A percentile compares a stretch with the other conserved stretches of the same genome.
Conservation (phyloP, 2,113 vertebrate genomes). For the Alouatta palliata region DNA sequence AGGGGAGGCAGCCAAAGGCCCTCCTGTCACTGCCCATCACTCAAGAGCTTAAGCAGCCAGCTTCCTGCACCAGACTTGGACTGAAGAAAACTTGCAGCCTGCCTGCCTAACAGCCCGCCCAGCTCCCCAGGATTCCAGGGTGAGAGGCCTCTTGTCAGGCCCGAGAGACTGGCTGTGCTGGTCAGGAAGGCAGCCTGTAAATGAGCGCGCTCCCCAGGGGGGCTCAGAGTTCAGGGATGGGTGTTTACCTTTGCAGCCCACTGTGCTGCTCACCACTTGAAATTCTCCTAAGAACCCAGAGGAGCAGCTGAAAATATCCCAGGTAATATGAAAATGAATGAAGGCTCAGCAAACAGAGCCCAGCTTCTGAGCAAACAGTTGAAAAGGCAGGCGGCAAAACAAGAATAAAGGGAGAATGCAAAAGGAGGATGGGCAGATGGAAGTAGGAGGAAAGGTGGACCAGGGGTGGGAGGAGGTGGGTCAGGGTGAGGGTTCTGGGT, state of each 20-base stretch:
- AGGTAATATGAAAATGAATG: conserved; percentile 78
- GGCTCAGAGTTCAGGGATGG: not conserved
- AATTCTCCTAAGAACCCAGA: conserved; percentile 76
- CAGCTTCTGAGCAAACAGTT: conserved; percentile 75
- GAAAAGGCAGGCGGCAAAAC: not conserved
- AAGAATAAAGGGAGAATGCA: not conserved
- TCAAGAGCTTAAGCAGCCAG: not conserved
- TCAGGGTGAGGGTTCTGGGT: not conserved
- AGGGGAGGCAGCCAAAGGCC: not conserved
- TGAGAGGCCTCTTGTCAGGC: not conserved
- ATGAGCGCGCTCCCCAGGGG: not conserved
- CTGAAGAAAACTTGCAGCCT: not conserved
- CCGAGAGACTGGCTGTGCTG: not conserved
- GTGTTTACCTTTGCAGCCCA: conserved; percentile 60
- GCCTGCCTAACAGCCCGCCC: not conserved
- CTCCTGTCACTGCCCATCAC: not conserved
- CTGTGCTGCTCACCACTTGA: conserved; percentile 52
- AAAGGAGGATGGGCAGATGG: not conserved
- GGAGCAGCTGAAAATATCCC: conserved; percentile 74
- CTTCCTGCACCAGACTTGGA: not conserved
- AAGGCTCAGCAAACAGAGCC: conserved; percentile 73
- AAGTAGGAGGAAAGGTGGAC: not conserved
- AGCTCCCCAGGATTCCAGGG: not conserved
- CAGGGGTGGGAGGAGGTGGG: not conserved
- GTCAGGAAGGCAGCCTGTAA: not conserved